A percentile compares a stretch with the other conserved stretches of the same genome.
phyloP scores from a whole-genome alignment of 2,888 invertebrate species.

The Cheilosia urbana region DNA sequence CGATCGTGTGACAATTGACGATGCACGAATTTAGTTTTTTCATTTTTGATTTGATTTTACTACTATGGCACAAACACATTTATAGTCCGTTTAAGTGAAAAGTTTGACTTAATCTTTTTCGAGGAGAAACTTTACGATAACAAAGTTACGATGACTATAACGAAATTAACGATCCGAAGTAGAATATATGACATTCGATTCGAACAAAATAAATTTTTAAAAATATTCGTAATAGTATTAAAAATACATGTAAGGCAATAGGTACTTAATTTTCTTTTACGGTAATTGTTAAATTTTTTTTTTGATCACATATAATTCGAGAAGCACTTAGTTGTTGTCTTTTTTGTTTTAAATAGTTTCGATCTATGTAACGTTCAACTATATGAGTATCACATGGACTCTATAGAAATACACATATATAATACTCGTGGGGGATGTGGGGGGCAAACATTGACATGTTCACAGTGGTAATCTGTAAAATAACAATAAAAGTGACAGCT shows the following conservation, averaged over 20 bases:
- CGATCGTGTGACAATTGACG: conserved; percentile 39
- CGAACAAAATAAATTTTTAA: conserved; percentile 19
- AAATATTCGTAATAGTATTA: conserved; percentile 13
- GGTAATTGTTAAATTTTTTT: conserved; percentile 23
- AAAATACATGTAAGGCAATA: conserved; percentile 48
- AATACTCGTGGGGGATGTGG: conserved; percentile 51
- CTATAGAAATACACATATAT: conserved; percentile 67
- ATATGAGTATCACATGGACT: conserved; percentile 60
- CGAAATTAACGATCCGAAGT: conserved; percentile 42
- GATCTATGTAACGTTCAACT: conserved; percentile 59
- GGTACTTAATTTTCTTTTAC: conserved; percentile 7
- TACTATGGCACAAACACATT: conserved; percentile 81
- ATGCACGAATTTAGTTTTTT: conserved; percentile 72
- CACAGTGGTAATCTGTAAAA: conserved; percentile 69
- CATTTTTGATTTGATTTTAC: conserved; percentile 82
- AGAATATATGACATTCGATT: conserved; percentile 48
- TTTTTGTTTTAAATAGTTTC: conserved; percentile 52
- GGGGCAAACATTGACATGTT: conserved; percentile 70
- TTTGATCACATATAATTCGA: conserved; percentile 61
- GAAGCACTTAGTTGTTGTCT: conserved; percentile 60
- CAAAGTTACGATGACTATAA: conserved; percentile 29
- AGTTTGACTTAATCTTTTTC: conserved; percentile 20
- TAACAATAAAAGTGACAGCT: conserved; percentile 65
- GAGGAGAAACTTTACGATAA: conserved; percentile 37
- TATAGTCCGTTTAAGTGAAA: conserved; percentile 76